A percentile compares a stretch with the other conserved stretches of the same genome.
These are phyloP conservation scores for Lasioglossum lativentre DNA, from an alignment of 2,888 invertebrate genomes.

Conservation along the genomic window DNA sequence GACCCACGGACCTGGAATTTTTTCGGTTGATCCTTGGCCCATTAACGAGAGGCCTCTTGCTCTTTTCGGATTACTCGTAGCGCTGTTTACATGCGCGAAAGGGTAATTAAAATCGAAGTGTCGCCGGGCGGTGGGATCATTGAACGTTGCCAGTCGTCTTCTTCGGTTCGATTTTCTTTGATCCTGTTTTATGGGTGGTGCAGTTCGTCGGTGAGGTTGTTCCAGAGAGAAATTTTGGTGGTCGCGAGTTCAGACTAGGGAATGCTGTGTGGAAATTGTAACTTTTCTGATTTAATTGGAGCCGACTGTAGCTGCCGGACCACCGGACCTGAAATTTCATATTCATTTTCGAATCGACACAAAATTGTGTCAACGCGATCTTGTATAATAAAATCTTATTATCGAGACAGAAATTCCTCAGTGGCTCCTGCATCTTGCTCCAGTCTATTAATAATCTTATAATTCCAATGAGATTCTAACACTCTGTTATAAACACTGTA, in stretches of 20 bases:
- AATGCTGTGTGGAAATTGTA: not conserved
- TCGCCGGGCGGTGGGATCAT: not conserved
- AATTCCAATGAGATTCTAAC: not conserved
- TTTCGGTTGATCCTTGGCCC: conserved; percentile 5
- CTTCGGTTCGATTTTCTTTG: not conserved
- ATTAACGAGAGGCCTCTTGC: not conserved
- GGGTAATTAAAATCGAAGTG: conserved; percentile 9
- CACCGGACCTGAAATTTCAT: not conserved
- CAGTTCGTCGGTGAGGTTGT: too few relatives aligned
- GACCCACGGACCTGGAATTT: conserved; percentile 2
- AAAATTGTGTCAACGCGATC: not conserved
- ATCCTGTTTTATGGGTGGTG: not conserved
- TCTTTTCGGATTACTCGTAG: not conserved
- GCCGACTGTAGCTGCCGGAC: not conserved
- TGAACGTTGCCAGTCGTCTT: not conserved
- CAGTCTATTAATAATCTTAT: not conserved
- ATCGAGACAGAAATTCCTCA: not conserved
- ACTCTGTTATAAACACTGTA: too few relatives aligned
- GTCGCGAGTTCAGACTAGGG: not conserved
- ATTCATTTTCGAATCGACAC: not conserved
- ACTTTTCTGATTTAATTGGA: not conserved
- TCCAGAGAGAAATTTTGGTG: not conserved
- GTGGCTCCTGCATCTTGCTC: not conserved
- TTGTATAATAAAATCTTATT: too few relatives aligned
- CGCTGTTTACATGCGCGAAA: not conserved